Evolutionary conservation across 2,113 vertebrate genomes (phyloP), one percentile per base, ranked within the genome.

Genomic region (Typhlomys cinereus): DNA sequence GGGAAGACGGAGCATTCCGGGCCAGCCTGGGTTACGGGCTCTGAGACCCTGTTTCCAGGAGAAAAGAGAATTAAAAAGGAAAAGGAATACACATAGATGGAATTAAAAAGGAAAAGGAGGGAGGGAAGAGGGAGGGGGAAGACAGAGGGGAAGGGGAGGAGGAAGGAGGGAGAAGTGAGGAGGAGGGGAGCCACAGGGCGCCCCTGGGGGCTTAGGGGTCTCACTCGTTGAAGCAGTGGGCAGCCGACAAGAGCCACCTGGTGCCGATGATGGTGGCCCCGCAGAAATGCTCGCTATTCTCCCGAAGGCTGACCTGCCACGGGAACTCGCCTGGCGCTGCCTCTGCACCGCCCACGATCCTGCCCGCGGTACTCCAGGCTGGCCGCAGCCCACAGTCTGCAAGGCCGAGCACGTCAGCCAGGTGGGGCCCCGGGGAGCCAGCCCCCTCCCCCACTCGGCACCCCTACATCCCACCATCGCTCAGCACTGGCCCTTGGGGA

Each of bases 211-310:
- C 27, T 21, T 0, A 13, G 36, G 2, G 25, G 13, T 46, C 62
- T 96, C 97, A 99, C 99, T 98, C 98, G 1, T 98, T 98, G 73
- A 99, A 99, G 97, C 99, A 99, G 96, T 99, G 99, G 21, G 99
- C 99, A 0, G 99, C 99, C 0, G 99, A 99, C 95, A 99, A 98
- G 73, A 99, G 97, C 99, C 99, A 99, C 66, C 80, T 97, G 17
- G 97, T 94, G 0, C 93, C 98, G 89, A 99, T 79, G 93, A 99
- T 95, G 2, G 99, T 98, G 1, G 99, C 99, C 0, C 99, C 99
- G 0, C 99, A 99, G 17, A 98, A 98, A 96, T 99, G 99, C 1
- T 97, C 98, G 0, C 97, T 97, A 21, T 98, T 97, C 20, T 99
- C 98, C 13, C 97, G 98, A 64, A 99, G 98, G 96, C 99, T 99